These are phyloP conservation scores for Steromphala cineraria DNA, from an alignment of 2,888 invertebrate species.

Conservation along the genomic window DNA sequence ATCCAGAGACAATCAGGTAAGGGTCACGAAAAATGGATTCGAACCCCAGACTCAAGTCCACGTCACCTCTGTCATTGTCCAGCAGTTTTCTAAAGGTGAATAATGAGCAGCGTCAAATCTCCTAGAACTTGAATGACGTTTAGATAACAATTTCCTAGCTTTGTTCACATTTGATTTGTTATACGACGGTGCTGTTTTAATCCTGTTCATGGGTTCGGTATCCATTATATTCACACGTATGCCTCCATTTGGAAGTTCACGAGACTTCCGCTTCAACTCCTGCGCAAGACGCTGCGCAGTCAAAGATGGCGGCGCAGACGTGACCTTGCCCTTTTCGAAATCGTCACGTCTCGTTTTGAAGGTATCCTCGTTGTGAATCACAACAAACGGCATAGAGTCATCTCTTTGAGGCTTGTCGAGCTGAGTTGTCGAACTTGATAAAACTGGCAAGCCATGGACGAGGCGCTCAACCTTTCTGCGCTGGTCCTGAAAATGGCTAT, in stretches of 20 bases:
- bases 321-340: not conserved
- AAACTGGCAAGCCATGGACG: constrained; percentile 38
- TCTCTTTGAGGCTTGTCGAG: not conserved
- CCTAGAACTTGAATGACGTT: not conserved
- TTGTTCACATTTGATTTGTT: not conserved
- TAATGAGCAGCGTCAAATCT: not conserved
- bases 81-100: constrained; percentile 6
- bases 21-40: not conserved
- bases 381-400: not conserved
- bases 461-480: constrained; percentile 34
- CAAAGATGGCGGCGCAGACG: not conserved
- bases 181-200: not conserved
- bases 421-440: constrained; percentile 11
- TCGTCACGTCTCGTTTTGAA: not conserved
- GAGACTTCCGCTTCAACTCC: not conserved
- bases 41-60: not conserved
- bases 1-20: too few relatives aligned
- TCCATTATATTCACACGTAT: not conserved
- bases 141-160: not conserved
- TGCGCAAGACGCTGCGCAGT: constrained; percentile 10
- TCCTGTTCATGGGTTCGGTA: not conserved
- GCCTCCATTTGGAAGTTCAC: not conserved
- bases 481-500: constrained; percentile 35
- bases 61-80: constrained; percentile 9
- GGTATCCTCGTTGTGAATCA: not conserved